Evolutionary conservation across 2,888 invertebrate genomes (phyloP).

Genomic region (Bedellia somnulentella): DNA sequence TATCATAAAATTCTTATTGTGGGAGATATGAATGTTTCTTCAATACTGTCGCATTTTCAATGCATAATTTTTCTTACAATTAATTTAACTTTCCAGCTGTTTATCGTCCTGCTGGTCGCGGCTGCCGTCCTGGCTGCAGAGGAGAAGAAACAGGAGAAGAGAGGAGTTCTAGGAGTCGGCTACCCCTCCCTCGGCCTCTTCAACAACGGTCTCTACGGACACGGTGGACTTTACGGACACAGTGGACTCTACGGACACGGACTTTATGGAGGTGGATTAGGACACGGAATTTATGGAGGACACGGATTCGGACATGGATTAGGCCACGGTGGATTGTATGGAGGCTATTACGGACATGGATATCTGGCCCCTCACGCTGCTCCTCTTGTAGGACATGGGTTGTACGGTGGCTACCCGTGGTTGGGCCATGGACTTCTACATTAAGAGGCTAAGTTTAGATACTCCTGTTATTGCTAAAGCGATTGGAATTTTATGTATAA

Average conservation of each 20-base stretch:
- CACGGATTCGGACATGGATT: constrained; percentile 16
- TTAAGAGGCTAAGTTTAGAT: not conserved
- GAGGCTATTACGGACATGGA: not conserved
- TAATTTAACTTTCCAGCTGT: constrained; percentile 20
- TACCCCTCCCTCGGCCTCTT: constrained; percentile 13
- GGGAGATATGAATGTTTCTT: no score
- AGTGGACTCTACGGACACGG: constrained; percentile 9
- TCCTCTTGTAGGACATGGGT: constrained; percentile 2
- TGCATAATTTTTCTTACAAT: not conserved
- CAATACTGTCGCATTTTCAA: no score
- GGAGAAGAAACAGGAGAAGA: constrained; percentile 7
- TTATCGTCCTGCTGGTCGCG: constrained; percentile 28
- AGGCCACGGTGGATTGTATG: constrained; percentile 1
- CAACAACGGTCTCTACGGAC: constrained; percentile 16
- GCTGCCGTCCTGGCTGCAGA: constrained; percentile 11
- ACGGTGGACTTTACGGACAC: constrained; percentile 14
- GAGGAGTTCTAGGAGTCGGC: constrained; percentile 10
- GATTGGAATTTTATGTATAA: not conserved
- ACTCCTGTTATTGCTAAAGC: not conserved
- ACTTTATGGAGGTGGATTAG: constrained; percentile 1
- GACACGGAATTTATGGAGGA: constrained; percentile 14
- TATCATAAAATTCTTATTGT: no score
- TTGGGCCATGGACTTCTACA: constrained; percentile 2
- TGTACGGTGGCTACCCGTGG: constrained; percentile 4
- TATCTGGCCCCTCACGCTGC: not conserved